These are phyloP conservation scores for Apistogramma diplotaenia DNA, from an alignment of 2,113 vertebrate species.

Conservation along the genomic window DNA sequence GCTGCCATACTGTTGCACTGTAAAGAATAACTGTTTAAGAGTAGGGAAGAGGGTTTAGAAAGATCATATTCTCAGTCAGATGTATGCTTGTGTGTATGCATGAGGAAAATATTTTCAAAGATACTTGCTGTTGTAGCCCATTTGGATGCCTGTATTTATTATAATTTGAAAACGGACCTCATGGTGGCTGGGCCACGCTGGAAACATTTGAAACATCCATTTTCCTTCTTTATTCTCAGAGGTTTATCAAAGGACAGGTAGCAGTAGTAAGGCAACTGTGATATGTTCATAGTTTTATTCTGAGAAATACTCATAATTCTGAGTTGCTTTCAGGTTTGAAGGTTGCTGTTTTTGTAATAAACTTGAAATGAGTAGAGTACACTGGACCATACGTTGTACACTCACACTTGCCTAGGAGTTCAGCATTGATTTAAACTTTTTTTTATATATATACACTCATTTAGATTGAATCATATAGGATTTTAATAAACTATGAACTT, in stretches of 20 bases:
- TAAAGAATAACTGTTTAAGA: constrained; percentile 69
- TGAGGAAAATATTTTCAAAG: constrained; percentile 59
- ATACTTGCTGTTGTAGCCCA: constrained; percentile 60
- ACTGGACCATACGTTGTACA: constrained; percentile 72
- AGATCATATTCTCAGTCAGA: constrained; percentile 59
- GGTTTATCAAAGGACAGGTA: constrained; percentile 66
- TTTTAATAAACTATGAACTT: constrained; percentile 70
- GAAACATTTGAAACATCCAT: constrained; percentile 51
- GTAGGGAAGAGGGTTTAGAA: constrained; percentile 58
- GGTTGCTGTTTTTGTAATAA: constrained; percentile 69
- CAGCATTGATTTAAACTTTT: constrained; percentile 52
- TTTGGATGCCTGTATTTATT: constrained; percentile 78
- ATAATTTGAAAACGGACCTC: constrained; percentile 69
- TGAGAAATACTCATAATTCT: constrained; percentile 48
- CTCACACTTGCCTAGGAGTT: constrained; percentile 66
- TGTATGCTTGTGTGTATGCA: constrained; percentile 68
- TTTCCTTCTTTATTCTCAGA: constrained; percentile 63
- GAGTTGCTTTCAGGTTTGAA: constrained; percentile 64
- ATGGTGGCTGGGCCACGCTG: constrained; percentile 79
- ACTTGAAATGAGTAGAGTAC: constrained; percentile 77
- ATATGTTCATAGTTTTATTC: constrained; percentile 37
- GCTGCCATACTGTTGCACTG: constrained; percentile 77
- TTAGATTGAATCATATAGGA: constrained; percentile 60
- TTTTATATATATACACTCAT: constrained; percentile 34
- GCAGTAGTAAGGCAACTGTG: constrained; percentile 36